Conservation (phyloP, 2,888 invertebrate species). For the Rapana venosa region DNA sequence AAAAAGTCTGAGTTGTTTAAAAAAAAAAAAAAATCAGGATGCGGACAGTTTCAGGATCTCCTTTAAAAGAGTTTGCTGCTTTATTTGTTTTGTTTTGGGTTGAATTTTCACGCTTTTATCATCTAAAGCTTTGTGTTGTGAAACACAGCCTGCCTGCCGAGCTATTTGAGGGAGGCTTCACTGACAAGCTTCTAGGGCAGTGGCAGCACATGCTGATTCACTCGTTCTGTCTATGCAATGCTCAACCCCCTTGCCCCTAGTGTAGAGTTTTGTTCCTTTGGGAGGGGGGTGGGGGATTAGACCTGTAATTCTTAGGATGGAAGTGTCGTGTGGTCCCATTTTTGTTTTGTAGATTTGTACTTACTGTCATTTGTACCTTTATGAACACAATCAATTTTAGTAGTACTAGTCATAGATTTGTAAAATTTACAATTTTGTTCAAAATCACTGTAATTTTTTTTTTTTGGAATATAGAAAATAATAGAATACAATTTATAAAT, state of each 20-base stretch:
- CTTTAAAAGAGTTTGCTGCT: neutral
- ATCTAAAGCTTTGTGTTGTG: too few relatives aligned
- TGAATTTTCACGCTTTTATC: neutral
- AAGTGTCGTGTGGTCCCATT: neutral
- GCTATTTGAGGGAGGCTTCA: neutral
- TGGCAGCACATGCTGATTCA: conserved; percentile 9
- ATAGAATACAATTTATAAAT: too few relatives aligned
- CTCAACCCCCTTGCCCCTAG: neutral
- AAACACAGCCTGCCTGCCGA: too few relatives aligned
- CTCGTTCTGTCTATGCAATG: neutral
- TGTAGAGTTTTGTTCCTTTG: too few relatives aligned
- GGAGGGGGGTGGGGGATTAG: too few relatives aligned
- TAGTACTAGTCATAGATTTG: too few relatives aligned
- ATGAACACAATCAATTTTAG: neutral
- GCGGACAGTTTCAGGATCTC: neutral
- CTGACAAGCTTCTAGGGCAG: neutral
- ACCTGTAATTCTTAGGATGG: neutral
- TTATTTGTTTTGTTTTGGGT: neutral
- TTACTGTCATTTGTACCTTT: neutral
- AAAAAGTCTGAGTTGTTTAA: too few relatives aligned
- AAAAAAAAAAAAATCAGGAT: too few relatives aligned
- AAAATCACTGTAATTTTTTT: too few relatives aligned
- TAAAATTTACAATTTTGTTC: too few relatives aligned
- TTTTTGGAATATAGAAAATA: too few relatives aligned
- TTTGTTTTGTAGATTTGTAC: neutral